Evolutionary conservation across 2,888 invertebrate species (phyloP).

Genomic region (Stenchaetothrips biformis): DNA sequence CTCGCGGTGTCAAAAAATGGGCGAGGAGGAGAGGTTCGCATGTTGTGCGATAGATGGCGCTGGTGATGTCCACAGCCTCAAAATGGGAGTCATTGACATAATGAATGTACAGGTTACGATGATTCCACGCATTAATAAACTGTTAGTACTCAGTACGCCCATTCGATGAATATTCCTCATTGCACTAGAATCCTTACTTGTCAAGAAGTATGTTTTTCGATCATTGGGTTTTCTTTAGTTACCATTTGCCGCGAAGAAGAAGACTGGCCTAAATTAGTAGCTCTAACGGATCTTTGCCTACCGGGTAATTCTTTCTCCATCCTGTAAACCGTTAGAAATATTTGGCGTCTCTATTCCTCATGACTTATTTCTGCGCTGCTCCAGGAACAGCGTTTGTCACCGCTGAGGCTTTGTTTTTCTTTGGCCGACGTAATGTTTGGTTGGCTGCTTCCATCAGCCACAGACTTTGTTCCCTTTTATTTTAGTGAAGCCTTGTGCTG

Average conservation of each 20-base stretch:
- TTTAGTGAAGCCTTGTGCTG: too few relatives aligned
- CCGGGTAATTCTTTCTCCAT: neutral
- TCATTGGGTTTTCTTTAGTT: neutral
- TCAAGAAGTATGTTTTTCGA: neutral
- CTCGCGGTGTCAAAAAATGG: neutral
- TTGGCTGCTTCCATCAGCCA: too few relatives aligned
- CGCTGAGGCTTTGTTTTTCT: too few relatives aligned
- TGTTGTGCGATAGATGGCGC: constrained; percentile 22
- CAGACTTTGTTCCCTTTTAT: too few relatives aligned
- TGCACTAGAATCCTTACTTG: neutral
- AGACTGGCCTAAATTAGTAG: neutral
- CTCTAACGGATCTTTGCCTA: constrained; percentile 13
- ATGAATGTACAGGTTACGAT: constrained; percentile 38
- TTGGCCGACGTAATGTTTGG: too few relatives aligned
- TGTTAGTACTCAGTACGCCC: neutral
- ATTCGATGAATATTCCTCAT: neutral
- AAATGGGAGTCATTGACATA: constrained; percentile 40
- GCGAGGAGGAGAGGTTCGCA: neutral
- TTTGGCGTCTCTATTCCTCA: too few relatives aligned
- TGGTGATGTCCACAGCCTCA: constrained; percentile 30
- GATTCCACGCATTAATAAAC: constrained; percentile 10
- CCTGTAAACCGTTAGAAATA: too few relatives aligned
- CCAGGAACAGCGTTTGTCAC: too few relatives aligned
- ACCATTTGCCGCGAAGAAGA: neutral
- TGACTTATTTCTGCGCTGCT: too few relatives aligned